Evolutionary conservation across 2,888 invertebrate genomes (phyloP), one percentile per base, ranked within the genome.

Genomic region (Agonopterix arenella): DNA sequence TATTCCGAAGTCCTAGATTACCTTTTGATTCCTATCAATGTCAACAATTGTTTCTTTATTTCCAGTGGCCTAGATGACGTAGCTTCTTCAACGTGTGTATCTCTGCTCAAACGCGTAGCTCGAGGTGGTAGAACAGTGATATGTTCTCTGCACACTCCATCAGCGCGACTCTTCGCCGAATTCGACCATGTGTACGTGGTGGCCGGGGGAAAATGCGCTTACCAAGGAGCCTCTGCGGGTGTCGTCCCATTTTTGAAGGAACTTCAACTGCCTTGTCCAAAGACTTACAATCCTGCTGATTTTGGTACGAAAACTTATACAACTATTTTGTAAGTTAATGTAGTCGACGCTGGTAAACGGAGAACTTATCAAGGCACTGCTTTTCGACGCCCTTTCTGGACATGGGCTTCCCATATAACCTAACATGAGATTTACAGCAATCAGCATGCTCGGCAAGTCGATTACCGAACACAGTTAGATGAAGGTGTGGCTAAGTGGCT

Each of bases 61-160:
- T 86, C 5, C 76, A 96, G 98, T 36, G 98, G 98, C 5, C 84
- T 98, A 52, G 98, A 98, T 72, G 97, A 98, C 74, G 90, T 96
- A 44, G 95, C 98, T 0, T 96, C 97, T 54, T 92, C 94, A 9
- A 97, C 98, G 58, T 98, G 98, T 72, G 92, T 98, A 11, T 91
- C 93, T 0, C 86, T 98, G 11, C 86, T 98, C n/a, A 95, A 95
- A 71, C 91, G 93, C 28, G 91, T 98, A 46, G 97, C 98, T 0
- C 90, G 93, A 52, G 94, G 94, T 0, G 98, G 98, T 0, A 90
- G 98, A 36, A 98, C 98, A 0, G 95, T 98, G 5, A 92, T 98
- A 51, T 98, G 98, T 70, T 98, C 98, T 0, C 93, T 98, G 47
- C 98, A 98, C 81, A 98, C 98, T n/a, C 98, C 98, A 0, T 97